Percentiles rank a stretch among this genome's conserved stretches.
Conservation (phyloP, 2,797 vertebrate species). For the Prionace glauca region DNA sequence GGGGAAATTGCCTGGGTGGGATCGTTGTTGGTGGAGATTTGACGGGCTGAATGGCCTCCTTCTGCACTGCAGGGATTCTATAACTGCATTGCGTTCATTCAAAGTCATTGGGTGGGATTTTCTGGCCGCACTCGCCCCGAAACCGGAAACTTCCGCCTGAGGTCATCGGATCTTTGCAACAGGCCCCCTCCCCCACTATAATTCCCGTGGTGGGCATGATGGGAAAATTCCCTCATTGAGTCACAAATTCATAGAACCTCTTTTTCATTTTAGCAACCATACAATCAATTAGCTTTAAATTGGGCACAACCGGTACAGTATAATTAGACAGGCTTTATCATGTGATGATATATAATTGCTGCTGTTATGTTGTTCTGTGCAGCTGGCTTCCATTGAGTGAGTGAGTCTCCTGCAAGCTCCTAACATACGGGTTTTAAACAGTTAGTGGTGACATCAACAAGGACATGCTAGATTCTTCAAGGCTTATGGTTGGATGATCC, state of each 20-base stretch:
- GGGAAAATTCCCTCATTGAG: neutral
- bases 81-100: no score
- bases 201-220: no score
- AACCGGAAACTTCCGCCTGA: no score
- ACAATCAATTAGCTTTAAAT: neutral
- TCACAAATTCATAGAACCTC: neutral
- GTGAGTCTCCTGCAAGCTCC: neutral
- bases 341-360: neutral
- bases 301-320: neutral
- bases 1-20: no score
- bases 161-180: no score
- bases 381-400: neutral
- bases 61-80: no score
- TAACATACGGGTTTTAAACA: neutral
- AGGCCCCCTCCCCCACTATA: no score
- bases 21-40: no score
- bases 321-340: neutral
- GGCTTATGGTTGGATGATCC: neutral
- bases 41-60: no score
- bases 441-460: neutral
- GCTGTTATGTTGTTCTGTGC: neutral
- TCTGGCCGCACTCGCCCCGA: no score
- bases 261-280: slow-evolving; percentile 2
- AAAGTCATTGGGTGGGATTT: no score
- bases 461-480: neutral